Evolutionary conservation across 2,888 invertebrate species (phyloP).

Genomic region (Mayetiola destructor): DNA sequence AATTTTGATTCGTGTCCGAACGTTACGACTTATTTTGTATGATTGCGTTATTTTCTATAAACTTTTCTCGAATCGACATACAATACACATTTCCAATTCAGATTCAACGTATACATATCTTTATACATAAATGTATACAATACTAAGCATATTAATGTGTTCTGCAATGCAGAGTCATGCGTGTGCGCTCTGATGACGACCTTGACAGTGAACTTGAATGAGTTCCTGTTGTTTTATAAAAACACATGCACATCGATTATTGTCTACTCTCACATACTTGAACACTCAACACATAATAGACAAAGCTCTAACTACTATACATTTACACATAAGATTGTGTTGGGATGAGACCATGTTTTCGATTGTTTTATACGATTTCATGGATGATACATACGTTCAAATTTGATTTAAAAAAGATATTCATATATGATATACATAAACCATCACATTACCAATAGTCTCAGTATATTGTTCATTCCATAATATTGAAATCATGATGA

Average conservation of each 20-base stretch:
- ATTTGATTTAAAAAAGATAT: too few relatives aligned
- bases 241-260: conserved; percentile 10
- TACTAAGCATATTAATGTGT: conserved; percentile 26
- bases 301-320: too few relatives aligned
- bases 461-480: too few relatives aligned
- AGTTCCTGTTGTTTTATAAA: conserved; percentile 29
- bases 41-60: not conserved
- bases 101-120: not conserved
- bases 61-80: not conserved
- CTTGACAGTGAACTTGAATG: conserved; percentile 72
- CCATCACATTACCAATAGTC: too few relatives aligned
- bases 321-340: too few relatives aligned
- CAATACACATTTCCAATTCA: not conserved
- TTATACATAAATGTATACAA: not conserved
- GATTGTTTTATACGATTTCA: too few relatives aligned
- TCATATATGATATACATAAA: too few relatives aligned
- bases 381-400: too few relatives aligned
- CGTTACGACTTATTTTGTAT: not conserved
- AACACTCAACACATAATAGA: not conserved
- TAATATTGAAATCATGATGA: too few relatives aligned
- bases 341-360: too few relatives aligned
- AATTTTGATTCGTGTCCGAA: not conserved
- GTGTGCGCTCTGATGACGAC: conserved; percentile 52
- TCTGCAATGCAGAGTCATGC: conserved; percentile 52
- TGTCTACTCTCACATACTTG: not conserved